These are phyloP conservation scores for Henricia sp. DNA, from an alignment of 53 echinoderm and acorn worm genomes.

Conservation along the genomic window DNA sequence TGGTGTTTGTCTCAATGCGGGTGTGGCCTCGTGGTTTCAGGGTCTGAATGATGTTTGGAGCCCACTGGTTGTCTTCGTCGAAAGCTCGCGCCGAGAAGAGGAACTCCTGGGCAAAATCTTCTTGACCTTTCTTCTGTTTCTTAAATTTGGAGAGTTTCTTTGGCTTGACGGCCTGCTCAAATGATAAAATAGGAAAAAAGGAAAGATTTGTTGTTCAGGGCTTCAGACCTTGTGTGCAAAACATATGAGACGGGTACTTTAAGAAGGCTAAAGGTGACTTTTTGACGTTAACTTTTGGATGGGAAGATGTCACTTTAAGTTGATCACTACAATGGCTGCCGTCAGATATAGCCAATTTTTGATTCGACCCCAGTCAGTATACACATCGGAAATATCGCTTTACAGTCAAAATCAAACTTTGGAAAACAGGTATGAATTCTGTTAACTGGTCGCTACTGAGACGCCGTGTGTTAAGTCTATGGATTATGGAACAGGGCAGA, in stretches of 20 bases:
- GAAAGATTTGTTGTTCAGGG: background rate
- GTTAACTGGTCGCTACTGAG: too few species aligned
- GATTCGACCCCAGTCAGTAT: too few species aligned
- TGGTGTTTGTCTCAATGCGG: slow-evolving; percentile 32
- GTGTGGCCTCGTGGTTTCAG: slow-evolving; percentile 60
- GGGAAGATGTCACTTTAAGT: background rate
- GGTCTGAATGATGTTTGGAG: slow-evolving; percentile 64
- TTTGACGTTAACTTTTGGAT: background rate
- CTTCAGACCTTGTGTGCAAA: background rate
- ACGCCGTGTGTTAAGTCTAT: too few species aligned
- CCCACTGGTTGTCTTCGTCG: slow-evolving; percentile 80
- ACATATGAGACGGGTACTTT: background rate
- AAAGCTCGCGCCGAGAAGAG: slow-evolving; percentile 72
- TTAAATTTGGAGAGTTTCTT: slow-evolving; percentile 72
- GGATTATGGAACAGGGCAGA: too few species aligned
- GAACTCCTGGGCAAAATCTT: slow-evolving; percentile 80
- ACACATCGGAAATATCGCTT: too few species aligned
- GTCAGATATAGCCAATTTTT: background rate
- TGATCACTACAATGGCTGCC: too few species aligned
- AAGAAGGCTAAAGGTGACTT: background rate
- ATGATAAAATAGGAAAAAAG: background rate
- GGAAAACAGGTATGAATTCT: too few species aligned
- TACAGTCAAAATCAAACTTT: too few species aligned
- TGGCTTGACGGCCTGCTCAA: slow-evolving; percentile 77
- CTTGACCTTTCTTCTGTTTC: slow-evolving; percentile 63